A percentile compares a stretch with the other conserved stretches of the same genome.
Conservation (phyloP, 2,113 vertebrate species). For the Podarcis muralis region DNA sequence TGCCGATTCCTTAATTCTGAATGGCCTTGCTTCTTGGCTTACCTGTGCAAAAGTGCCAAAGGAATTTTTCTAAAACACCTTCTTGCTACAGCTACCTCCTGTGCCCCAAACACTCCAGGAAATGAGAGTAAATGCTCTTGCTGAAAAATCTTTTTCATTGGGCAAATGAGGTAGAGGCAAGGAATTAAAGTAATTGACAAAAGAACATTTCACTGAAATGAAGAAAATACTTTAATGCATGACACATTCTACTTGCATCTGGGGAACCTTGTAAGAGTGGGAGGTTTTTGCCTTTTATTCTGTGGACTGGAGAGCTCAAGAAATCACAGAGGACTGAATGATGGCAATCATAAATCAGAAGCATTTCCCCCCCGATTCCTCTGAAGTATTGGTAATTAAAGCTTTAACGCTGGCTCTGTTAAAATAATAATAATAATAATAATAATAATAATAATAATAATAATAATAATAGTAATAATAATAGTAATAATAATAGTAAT, state of each 20-base stretch:
- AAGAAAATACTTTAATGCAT: neutral
- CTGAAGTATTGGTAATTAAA: neutral
- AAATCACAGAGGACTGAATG: neutral
- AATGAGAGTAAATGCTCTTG: neutral
- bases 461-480: too few relatives aligned
- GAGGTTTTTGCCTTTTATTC: neutral
- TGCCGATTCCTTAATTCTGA: neutral
- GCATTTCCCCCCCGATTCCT: neutral
- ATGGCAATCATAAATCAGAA: neutral
- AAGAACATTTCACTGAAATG: neutral
- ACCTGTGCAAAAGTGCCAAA: neutral
- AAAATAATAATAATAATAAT: too few relatives aligned
- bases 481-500: too few relatives aligned
- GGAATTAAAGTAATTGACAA: neutral
- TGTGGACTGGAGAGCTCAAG: neutral
- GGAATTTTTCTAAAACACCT: neutral
- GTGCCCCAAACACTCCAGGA: neutral
- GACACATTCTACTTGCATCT: neutral
- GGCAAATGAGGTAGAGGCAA: neutral
- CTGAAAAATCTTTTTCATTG: neutral
- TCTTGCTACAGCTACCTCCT: neutral
- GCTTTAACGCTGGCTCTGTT: neutral
- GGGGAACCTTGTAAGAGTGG: too few relatives aligned
- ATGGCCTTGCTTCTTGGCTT: neutral
- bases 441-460: too few relatives aligned